phyloP scores from a whole-genome alignment of 2,888 invertebrate genomes.

The Limulus polyphemus region DNA sequence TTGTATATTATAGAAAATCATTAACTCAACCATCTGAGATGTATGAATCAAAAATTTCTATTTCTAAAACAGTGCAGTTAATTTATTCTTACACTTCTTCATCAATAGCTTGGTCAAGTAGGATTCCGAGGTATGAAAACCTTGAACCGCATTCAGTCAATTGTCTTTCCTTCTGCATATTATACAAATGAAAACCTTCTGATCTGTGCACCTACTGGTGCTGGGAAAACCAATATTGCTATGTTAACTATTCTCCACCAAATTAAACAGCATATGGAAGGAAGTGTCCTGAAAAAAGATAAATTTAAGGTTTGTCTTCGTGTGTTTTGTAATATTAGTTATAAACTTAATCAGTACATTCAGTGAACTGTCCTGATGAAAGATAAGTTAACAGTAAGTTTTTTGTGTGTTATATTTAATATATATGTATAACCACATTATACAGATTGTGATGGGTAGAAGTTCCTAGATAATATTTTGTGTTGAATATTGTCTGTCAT shows the following conservation, averaged over 20 bases:
- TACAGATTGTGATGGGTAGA: too few relatives aligned
- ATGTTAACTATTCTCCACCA: conserved; percentile 82
- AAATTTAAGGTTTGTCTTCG: conserved; percentile 63
- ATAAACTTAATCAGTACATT: too few relatives aligned
- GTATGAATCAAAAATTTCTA: conserved; percentile 3
- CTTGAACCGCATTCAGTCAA: conserved; percentile 87
- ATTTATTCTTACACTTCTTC: not conserved
- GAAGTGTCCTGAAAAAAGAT: conserved; percentile 67
- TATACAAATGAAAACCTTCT: conserved; percentile 91
- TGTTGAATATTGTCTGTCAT: too few relatives aligned
- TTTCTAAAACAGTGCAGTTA: conserved; percentile 7
- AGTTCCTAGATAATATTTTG: too few relatives aligned
- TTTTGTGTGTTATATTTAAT: too few relatives aligned
- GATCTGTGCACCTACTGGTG: conserved; percentile 97
- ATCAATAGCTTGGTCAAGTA: conserved; percentile 59
- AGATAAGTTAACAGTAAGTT: too few relatives aligned
- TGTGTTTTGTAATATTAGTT: too few relatives aligned
- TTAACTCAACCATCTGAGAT: not conserved
- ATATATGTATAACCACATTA: too few relatives aligned
- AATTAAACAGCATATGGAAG: conserved; percentile 66
- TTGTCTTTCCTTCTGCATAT: conserved; percentile 90
- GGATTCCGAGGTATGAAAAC: conserved; percentile 76
- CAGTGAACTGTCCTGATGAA: too few relatives aligned
- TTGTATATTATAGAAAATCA: too few relatives aligned
- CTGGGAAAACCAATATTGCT: conserved; percentile 98